phyloP scores from a whole-genome alignment of 1,140 invertebrate genomes.

The Ceratitis capitata region DNA sequence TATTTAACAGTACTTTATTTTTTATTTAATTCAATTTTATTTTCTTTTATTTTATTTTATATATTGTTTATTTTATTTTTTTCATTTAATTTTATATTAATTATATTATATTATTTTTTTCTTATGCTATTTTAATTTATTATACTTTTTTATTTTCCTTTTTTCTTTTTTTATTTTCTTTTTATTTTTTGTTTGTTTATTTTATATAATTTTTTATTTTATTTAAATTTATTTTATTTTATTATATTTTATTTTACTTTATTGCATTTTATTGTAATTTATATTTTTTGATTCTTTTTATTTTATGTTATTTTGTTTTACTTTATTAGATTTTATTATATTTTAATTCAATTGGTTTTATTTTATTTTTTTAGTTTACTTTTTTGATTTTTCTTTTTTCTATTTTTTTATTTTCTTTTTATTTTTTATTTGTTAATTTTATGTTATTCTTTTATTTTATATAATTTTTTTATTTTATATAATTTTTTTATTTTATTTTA shows the following conservation, averaged over 20 bases:
- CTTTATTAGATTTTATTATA: background rate
- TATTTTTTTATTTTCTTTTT: no score
- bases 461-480: background rate
- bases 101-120: no score
- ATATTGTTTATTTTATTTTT: background rate
- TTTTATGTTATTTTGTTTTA: background rate
- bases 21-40: background rate
- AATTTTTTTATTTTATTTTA: background rate
- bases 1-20: no score
- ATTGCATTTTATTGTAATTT: no score
- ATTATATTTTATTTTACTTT: no score
- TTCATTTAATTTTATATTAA: background rate
- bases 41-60: background rate
- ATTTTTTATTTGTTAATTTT: no score
- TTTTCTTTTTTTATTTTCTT: background rate
- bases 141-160: no score
- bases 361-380: background rate
- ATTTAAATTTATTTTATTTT: no score
- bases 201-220: background rate
- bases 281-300: no score
- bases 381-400: no score
- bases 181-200: background rate
- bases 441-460: no score
- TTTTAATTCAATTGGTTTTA: background rate
- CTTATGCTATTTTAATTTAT: no score